phyloP scores from a whole-genome alignment of 2,113 vertebrate genomes.

The Jacana jacana region DNA sequence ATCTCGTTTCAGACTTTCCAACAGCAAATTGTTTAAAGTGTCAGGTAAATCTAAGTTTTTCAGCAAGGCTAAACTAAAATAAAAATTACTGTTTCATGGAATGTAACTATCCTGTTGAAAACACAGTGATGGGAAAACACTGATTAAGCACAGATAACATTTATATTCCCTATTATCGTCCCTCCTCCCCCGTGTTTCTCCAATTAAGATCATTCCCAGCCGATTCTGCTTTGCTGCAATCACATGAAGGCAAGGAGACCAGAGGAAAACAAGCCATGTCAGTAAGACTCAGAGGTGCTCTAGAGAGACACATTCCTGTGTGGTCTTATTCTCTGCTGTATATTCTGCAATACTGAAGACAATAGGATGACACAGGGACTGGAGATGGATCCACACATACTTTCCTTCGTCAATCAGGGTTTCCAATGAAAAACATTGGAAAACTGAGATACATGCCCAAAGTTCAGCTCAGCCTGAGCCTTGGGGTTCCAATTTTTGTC shows the following conservation, averaged over 20 bases:
- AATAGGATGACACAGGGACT: slow-evolving; percentile 51
- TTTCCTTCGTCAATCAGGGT: slow-evolving; percentile 50
- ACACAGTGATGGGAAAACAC: background rate
- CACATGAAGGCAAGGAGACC: background rate
- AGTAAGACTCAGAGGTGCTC: slow-evolving; percentile 26
- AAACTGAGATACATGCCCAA: slow-evolving; percentile 15
- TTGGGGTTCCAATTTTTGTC: slow-evolving; percentile 28
- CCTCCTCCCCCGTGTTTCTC: background rate
- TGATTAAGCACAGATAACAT: slow-evolving; percentile 16
- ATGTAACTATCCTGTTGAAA: slow-evolving; percentile 37
- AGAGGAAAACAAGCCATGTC: background rate
- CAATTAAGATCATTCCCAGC: background rate
- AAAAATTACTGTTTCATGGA: background rate
- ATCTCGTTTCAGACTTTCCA: slow-evolving; percentile 29
- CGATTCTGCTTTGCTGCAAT: background rate
- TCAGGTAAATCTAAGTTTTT: slow-evolving; percentile 40
- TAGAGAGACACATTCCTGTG: slow-evolving; percentile 24
- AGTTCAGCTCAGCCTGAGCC: slow-evolving; percentile 39
- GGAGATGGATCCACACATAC: slow-evolving; percentile 25
- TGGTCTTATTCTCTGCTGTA: slow-evolving; percentile 23
- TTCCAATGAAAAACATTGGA: slow-evolving; percentile 30
- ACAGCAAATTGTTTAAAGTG: slow-evolving; percentile 21
- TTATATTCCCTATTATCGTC: background rate
- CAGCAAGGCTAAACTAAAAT: slow-evolving; percentile 10
- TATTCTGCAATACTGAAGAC: slow-evolving; percentile 5